A percentile compares a stretch with the other conserved stretches of the same genome.
These are phyloP conservation scores for Drosophila neocordata DNA, from an alignment of 1,140 invertebrate species.

Conservation along the genomic window DNA sequence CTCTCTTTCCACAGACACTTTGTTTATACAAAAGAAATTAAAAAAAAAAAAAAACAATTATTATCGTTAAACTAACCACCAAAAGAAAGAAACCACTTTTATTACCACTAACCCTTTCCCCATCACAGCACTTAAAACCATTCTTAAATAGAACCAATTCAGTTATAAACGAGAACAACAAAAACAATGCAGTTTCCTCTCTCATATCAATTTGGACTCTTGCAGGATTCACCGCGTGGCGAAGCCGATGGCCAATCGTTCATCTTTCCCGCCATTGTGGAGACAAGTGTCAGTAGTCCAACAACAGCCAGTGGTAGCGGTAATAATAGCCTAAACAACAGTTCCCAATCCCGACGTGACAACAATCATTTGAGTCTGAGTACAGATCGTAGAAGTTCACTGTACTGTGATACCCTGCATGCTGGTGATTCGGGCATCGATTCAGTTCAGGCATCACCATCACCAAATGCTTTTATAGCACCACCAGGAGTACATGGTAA, in stretches of 20 bases:
- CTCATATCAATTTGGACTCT: constrained; percentile 49
- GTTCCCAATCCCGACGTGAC: constrained; percentile 38
- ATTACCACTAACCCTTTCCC: constrained; percentile 20
- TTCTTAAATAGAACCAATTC: too few species aligned
- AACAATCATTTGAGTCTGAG: constrained; percentile 70
- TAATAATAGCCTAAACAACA: constrained; percentile 38
- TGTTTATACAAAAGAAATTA: too few species aligned
- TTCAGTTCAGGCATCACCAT: constrained; percentile 88
- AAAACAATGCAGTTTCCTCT: constrained; percentile 17
- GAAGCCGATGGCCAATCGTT: constrained; percentile 88
- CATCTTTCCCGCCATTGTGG: constrained; percentile 85
- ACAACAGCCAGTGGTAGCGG: constrained; percentile 37
- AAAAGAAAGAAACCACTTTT: neutral
- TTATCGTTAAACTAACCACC: constrained; percentile 22
- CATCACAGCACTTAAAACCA: constrained; percentile 48
- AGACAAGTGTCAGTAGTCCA: constrained; percentile 82
- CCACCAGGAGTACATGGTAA: constrained; percentile 70
- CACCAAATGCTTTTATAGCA: constrained; percentile 84
- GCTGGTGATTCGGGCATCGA: constrained; percentile 87
- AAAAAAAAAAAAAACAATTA: too few species aligned
- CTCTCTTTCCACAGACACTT: neutral
- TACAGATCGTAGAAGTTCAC: constrained; percentile 73
- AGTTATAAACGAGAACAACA: too few species aligned
- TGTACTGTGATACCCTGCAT: constrained; percentile 82
- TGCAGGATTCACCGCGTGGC: constrained; percentile 87